Percentiles rank a stretch among this genome's conserved stretches.
Conservation (phyloP, 2,888 invertebrate species). For the Ferdinandea cuprea region DNA sequence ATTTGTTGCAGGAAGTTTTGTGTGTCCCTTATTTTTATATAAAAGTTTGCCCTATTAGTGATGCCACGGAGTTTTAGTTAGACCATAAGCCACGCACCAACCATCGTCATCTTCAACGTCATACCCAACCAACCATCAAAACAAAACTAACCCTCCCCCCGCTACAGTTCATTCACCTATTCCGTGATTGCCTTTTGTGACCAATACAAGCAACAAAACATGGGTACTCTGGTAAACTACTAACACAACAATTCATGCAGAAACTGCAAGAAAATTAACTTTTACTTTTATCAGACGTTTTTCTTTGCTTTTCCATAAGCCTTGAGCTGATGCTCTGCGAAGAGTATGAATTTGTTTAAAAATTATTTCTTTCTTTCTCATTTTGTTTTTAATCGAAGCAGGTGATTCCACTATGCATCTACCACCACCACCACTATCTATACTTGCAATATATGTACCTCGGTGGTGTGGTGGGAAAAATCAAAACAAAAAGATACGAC, state of each 20-base stretch:
- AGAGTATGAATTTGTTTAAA: conserved; percentile 6
- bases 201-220: conserved; percentile 20
- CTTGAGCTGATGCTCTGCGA: conserved; percentile 33
- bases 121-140: no score
- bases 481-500: conserved; percentile 25
- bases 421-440: conserved; percentile 42
- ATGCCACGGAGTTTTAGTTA: no score
- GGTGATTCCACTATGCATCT: conserved; percentile 62
- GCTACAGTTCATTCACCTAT: conserved; percentile 31
- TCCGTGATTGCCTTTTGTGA: neutral
- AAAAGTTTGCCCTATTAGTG: no score
- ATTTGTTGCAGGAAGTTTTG: no score
- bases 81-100: no score
- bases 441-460: neutral
- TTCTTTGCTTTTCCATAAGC: conserved; percentile 32
- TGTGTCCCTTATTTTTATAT: no score
- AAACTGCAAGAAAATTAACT: conserved; percentile 52
- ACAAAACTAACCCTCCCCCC: neutral
- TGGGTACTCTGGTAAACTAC: conserved; percentile 61
- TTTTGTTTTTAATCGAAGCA: conserved; percentile 42
- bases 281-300: conserved; percentile 69
- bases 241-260: conserved; percentile 61
- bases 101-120: no score
- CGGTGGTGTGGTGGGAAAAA: conserved; percentile 46
- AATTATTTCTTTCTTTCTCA: neutral